These are phyloP conservation scores for Chironomus riparius DNA, from an alignment of 2,888 invertebrate genomes.

Conservation along the genomic window DNA sequence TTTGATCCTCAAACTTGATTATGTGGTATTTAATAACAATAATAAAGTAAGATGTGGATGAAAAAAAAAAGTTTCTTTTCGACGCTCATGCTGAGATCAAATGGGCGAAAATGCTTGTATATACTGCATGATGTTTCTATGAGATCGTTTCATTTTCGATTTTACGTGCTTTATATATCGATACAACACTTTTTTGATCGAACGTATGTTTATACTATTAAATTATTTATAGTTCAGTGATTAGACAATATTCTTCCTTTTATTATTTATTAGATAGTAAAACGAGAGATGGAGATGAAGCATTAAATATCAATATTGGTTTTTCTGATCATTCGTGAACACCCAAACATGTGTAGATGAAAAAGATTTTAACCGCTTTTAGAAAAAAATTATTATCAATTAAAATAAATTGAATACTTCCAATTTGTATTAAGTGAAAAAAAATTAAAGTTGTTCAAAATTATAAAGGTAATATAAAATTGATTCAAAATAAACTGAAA, in stretches of 20 bases:
- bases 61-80: background rate
- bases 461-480: background rate
- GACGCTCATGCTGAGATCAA: constrained; percentile 22
- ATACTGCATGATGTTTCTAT: background rate
- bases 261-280: background rate
- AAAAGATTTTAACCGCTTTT: background rate
- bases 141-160: background rate
- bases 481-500: background rate
- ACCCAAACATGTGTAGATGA: background rate
- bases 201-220: background rate
- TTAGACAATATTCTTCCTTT: background rate
- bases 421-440: too few species aligned
- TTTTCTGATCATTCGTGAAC: background rate
- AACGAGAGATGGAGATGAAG: background rate
- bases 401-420: constrained; percentile 6
- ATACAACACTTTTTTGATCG: background rate
- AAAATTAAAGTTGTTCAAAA: too few species aligned
- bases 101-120: background rate
- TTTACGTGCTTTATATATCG: background rate
- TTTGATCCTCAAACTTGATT: background rate
- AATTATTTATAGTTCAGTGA: background rate
- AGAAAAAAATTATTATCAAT: background rate
- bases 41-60: background rate
- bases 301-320: constrained; percentile 15
- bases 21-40: background rate